Conservation (phyloP, 2,888 invertebrate genomes). For the Eupithecia inturbata region DNA sequence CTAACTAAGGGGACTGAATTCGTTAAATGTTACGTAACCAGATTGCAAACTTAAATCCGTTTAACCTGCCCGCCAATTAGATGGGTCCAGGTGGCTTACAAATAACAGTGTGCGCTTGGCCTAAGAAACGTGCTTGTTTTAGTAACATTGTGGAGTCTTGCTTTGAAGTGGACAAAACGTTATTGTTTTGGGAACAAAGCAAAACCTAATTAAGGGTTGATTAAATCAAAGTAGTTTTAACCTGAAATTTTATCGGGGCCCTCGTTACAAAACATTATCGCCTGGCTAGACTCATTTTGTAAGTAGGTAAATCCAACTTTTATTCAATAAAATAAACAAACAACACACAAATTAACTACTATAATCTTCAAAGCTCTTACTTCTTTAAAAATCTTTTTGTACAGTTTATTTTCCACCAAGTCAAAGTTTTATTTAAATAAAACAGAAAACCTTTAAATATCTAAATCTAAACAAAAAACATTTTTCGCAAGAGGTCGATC, state of each 20-base stretch:
- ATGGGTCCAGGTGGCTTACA: constrained; percentile 60
- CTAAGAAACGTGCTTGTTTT: constrained; percentile 37
- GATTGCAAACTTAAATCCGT: constrained; percentile 75
- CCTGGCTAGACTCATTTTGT: background rate
- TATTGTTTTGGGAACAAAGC: constrained; percentile 3
- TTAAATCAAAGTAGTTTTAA: background rate
- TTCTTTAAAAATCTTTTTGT: background rate
- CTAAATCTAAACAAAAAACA: background rate
- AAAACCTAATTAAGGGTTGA: background rate
- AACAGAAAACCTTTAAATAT: background rate
- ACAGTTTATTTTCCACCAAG: background rate
- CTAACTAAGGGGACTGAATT: constrained; percentile 74
- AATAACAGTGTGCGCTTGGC: constrained; percentile 37
- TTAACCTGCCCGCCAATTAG: constrained; percentile 74
- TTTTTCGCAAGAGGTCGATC: background rate
- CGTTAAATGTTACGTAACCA: constrained; percentile 75
- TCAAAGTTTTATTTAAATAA: background rate
- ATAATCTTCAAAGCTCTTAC: background rate
- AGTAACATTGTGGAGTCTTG: constrained; percentile 8
- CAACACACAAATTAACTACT: background rate
- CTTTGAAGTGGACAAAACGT: constrained; percentile 10
- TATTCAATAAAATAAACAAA: background rate
- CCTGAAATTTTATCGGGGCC: background rate
- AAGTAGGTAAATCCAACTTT: background rate
- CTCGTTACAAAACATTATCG: background rate